Evolutionary conservation across 2,888 invertebrate species (phyloP).

Genomic region (Quadroppia sp.): DNA sequence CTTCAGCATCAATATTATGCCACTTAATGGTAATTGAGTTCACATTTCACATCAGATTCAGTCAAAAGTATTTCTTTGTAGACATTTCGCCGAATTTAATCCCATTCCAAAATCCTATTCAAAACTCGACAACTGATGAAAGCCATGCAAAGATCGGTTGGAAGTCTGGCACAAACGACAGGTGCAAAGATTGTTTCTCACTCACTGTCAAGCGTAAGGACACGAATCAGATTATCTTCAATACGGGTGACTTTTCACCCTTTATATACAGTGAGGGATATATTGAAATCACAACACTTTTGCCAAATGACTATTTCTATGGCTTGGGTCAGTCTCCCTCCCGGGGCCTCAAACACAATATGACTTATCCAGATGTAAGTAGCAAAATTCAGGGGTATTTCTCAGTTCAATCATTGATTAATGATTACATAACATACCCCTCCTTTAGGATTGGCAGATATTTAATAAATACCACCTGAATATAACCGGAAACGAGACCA

Average conservation of each 20-base stretch:
- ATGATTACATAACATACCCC: background rate
- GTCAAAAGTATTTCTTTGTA: too few relatives aligned
- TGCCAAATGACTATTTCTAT: conserved; percentile 41
- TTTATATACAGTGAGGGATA: conserved; percentile 38
- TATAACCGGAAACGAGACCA: background rate
- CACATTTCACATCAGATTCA: too few relatives aligned
- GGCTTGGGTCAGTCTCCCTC: conserved; percentile 40
- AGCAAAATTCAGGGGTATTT: background rate
- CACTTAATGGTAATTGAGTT: conserved; percentile 5
- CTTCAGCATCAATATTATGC: conserved; percentile 23
- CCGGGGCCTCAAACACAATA: conserved; percentile 31
- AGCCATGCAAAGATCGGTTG: background rate
- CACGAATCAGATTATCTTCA: conserved; percentile 27
- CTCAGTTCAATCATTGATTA: background rate
- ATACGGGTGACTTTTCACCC: conserved; percentile 38
- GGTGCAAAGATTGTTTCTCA: background rate
- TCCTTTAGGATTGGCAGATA: conserved; percentile 18
- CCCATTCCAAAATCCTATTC: background rate
- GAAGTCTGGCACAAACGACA: conserved; percentile 13
- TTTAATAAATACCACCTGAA: conserved; percentile 34
- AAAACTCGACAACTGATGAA: background rate
- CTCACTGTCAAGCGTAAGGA: conserved; percentile 24
- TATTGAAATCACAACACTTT: conserved; percentile 41
- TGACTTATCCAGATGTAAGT: conserved; percentile 36
- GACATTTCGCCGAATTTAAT: background rate